Evolutionary conservation across 2,113 vertebrate species (phyloP).

Genomic region (Phalacrocorax brasilianus): DNA sequence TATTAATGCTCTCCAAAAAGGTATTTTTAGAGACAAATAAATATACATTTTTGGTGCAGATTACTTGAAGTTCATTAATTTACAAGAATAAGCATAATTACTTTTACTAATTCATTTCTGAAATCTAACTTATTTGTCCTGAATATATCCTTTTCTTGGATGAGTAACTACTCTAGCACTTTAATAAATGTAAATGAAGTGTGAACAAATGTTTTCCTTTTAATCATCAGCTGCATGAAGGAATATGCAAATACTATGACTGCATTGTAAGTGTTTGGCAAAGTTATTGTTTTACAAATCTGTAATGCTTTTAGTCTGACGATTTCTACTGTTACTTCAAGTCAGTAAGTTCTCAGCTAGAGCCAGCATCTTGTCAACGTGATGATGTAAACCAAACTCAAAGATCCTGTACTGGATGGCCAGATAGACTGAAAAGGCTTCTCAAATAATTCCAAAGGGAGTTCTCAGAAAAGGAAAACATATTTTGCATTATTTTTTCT

Average conservation of each 20-base stretch:
- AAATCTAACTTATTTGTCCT: slow-evolving; percentile 36
- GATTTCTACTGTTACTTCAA: slow-evolving; percentile 13
- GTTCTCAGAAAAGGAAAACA: not conserved
- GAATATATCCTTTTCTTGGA: slow-evolving; percentile 24
- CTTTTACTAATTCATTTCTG: slow-evolving; percentile 45
- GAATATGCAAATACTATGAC: slow-evolving; percentile 19
- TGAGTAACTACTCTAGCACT: not conserved
- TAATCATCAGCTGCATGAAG: slow-evolving; percentile 14
- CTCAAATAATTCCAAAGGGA: not conserved
- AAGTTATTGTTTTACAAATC: slow-evolving; percentile 15
- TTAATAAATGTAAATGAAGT: slow-evolving; percentile 49
- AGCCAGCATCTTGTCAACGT: not conserved
- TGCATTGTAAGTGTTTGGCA: not conserved
- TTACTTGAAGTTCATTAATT: slow-evolving; percentile 29
- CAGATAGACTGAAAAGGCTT: not conserved
- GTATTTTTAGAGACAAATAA: slow-evolving; percentile 26
- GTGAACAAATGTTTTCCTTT: slow-evolving; percentile 59
- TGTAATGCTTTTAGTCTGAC: not conserved
- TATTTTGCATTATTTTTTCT: not conserved
- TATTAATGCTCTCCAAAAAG: not conserved
- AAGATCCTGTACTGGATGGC: not conserved
- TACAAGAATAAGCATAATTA: slow-evolving; percentile 50
- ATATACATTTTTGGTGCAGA: not conserved
- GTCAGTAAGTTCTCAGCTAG: not conserved
- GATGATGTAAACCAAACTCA: not conserved